Evolutionary conservation across 2,888 invertebrate genomes (phyloP), one percentile per base, ranked within the genome.

Genomic region (Rosalia funebris): DNA sequence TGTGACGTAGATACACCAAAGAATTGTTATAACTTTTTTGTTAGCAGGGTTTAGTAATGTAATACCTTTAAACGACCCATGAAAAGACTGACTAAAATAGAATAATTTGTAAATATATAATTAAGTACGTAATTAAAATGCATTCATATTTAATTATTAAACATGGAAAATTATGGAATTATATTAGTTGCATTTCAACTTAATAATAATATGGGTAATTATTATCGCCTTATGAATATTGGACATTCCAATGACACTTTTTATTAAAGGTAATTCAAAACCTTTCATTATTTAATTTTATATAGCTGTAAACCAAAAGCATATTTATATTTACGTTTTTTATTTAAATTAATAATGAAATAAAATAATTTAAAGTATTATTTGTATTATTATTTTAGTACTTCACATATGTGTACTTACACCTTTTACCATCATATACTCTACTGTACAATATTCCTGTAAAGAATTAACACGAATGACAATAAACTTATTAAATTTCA

Each of bases 231-330:
- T 57, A 39, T 25, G 36, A 11, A 15, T 46, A 39, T 47, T 52
- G 57, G 48, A 57, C 57, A 50, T 57, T 57, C 48, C 57, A 57
- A 57, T 57, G 39, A 57, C 11, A n/a, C 20, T 54, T 45, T 54
- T 34, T 32, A 11, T 7, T 10, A 41, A 41, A 54, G 34, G 34
- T 32, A 54, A 32, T 36, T 46, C 14, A 36, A 15, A 9, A 55
- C 37, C 14, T 46, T 37, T 36, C 20, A 34, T 36, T n/a, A 45
- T 11, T 54, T 48, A 19, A 20, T 39, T 56, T 48, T 32, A 25
- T 50, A 57, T 52, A 52, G 57, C 57, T 57, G 57, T 52, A 52
- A 48, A 57, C 57, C 57, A 57, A 57, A 57, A 50, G 42, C 14
- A 20, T 53, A 25, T 50, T 39, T 50, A 50, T 37, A 37, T 37